phyloP scores from a whole-genome alignment of 2,113 vertebrate species.

The Rhinolophus sinicus region DNA sequence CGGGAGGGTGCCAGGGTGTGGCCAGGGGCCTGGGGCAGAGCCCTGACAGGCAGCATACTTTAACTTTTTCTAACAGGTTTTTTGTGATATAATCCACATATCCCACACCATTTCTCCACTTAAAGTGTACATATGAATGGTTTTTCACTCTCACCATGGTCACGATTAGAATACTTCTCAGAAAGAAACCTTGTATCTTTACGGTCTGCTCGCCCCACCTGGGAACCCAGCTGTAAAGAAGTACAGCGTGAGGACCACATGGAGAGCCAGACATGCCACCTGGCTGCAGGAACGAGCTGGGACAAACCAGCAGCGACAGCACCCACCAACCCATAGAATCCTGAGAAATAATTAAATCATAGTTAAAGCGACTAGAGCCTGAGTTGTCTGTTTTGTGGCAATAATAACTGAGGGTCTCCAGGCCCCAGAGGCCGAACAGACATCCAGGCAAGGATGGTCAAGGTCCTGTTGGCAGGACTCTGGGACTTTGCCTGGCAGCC shows the following conservation, averaged over 20 bases:
- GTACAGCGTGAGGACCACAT: rapidly evolving
- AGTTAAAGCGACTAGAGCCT: rapidly evolving
- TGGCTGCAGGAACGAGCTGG: background rate
- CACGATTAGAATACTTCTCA: rapidly evolving
- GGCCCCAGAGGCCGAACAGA: rapidly evolving
- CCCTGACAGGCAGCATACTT: too few relatives aligned
- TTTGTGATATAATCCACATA: rapidly evolving
- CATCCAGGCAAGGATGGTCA: background rate
- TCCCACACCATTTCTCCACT: background rate
- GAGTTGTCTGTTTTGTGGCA: rapidly evolving
- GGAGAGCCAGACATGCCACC: background rate
- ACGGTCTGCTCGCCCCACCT: background rate
- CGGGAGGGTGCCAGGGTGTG: too few relatives aligned
- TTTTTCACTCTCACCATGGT: background rate
- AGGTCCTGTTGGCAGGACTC: background rate
- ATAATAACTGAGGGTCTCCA: background rate
- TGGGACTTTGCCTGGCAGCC: background rate
- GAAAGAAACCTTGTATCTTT: background rate
- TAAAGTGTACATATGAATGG: too few relatives aligned
- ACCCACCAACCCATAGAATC: background rate
- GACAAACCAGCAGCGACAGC: background rate
- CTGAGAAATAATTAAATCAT: background rate
- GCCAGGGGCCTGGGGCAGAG: background rate
- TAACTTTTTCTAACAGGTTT: background rate
- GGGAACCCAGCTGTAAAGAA: background rate